Evolutionary conservation across 2,113 vertebrate genomes (phyloP).

Genomic region (Pygathrix nemaeus): DNA sequence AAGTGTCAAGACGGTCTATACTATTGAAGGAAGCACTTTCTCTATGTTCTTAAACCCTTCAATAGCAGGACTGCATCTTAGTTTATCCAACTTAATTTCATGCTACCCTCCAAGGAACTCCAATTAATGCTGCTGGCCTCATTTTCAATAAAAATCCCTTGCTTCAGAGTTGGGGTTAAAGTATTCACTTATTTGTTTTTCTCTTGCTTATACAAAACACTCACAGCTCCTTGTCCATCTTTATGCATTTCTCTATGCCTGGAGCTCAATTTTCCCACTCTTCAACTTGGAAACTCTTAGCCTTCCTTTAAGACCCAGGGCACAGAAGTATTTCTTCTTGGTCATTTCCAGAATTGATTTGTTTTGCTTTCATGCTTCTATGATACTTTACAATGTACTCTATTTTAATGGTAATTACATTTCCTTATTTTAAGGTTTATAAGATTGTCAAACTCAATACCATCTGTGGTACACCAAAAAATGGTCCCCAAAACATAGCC

Average conservation of each 20-base stretch:
- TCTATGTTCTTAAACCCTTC: background rate
- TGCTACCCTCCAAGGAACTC: background rate
- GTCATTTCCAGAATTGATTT: background rate
- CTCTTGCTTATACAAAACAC: background rate
- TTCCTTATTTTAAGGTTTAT: background rate
- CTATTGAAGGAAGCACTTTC: background rate
- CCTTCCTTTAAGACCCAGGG: background rate
- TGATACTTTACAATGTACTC: background rate
- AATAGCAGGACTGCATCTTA: background rate
- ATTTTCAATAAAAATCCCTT: background rate
- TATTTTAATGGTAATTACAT: background rate
- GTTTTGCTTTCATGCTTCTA: background rate
- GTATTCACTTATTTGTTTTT: background rate
- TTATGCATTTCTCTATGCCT: background rate
- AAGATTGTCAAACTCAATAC: background rate
- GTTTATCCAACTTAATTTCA: background rate
- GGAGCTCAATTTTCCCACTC: fast-evolving
- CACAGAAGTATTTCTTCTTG: background rate
- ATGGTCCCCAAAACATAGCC: background rate
- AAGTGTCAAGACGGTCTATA: fast-evolving
- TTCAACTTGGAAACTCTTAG: background rate
- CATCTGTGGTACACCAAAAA: background rate
- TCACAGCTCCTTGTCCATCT: background rate
- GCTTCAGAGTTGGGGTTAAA: background rate
- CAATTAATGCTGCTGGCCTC: background rate